Evolutionary conservation across 2,797 vertebrate species (phyloP).

Genomic region (Tadarida brasiliensis): DNA sequence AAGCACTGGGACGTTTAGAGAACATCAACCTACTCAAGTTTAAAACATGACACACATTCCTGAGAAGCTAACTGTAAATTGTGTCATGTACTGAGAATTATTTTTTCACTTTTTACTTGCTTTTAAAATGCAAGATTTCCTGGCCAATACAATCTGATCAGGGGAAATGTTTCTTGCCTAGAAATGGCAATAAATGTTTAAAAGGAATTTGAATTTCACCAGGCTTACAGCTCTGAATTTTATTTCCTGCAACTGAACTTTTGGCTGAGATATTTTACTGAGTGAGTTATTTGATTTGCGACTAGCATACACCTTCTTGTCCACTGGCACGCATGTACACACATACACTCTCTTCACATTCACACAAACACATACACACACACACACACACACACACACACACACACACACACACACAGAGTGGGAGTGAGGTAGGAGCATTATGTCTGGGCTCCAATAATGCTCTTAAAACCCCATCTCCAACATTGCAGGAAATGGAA

Average conservation of each 20-base stretch:
- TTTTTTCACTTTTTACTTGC: constrained; percentile 74
- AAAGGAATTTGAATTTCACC: constrained; percentile 77
- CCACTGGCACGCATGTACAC: fast-evolving
- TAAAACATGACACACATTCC: constrained; percentile 79
- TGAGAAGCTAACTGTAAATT: constrained; percentile 75
- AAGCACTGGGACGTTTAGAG: constrained; percentile 68
- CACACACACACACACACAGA: background rate
- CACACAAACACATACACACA: background rate
- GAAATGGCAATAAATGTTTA: constrained; percentile 81
- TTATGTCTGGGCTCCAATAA: background rate
- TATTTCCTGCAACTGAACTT: constrained; percentile 77
- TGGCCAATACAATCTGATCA: constrained; percentile 79
- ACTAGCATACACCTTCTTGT: constrained; percentile 43
- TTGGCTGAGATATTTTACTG: constrained; percentile 72
- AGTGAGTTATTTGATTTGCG: constrained; percentile 69
- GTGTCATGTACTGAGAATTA: constrained; percentile 77
- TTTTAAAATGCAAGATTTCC: constrained; percentile 82
- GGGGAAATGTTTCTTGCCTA: constrained; percentile 80
- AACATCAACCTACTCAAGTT: constrained; percentile 82
- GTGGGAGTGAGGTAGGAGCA: background rate
- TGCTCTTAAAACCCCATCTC: background rate
- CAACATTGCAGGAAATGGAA: background rate
- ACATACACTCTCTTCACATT: background rate
- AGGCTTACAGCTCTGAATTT: constrained; percentile 74
- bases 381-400: background rate